These are phyloP conservation scores for Cordylochernes scorpioides DNA, from an alignment of 2,888 invertebrate species.

Conservation along the genomic window DNA sequence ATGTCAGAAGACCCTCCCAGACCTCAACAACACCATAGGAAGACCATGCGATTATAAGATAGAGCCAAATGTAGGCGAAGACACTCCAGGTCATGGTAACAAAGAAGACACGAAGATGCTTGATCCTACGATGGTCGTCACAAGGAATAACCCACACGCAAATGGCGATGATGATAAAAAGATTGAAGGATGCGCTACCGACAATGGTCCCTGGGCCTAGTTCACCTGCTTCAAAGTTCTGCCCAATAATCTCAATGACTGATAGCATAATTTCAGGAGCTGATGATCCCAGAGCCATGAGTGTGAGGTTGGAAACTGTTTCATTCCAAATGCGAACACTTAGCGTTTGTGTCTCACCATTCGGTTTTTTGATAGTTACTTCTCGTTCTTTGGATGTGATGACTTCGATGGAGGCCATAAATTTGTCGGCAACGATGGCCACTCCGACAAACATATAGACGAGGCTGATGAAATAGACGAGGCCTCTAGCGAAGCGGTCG, in stretches of 20 bases:
- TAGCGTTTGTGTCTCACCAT: slow-evolving; percentile 59
- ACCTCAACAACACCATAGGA: slow-evolving; percentile 66
- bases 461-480: slow-evolving; percentile 63
- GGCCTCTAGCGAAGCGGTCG: slow-evolving; percentile 55
- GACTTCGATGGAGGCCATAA: slow-evolving; percentile 97
- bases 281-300: slow-evolving; percentile 95
- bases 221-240: slow-evolving; percentile 81
- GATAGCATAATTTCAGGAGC: slow-evolving; percentile 93
- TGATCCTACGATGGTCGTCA: slow-evolving; percentile 65
- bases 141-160: slow-evolving; percentile 57
- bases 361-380: slow-evolving; percentile 57
- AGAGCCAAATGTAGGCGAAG: slow-evolving; percentile 95
- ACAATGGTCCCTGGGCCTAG: slow-evolving; percentile 94
- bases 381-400: slow-evolving; percentile 93
- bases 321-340: slow-evolving; percentile 95
- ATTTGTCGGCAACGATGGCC: slow-evolving; percentile 90
- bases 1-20: slow-evolving; percentile 87
- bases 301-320: slow-evolving; percentile 87
- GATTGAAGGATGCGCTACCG: slow-evolving; percentile 91
- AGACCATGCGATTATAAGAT: slow-evolving; percentile 62
- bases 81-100: slow-evolving; percentile 93
- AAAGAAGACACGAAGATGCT: slow-evolving; percentile 83
- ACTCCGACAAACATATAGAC: slow-evolving; percentile 93
- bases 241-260: slow-evolving; percentile 88
- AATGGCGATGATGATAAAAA: slow-evolving; percentile 87